These are phyloP conservation scores for Holothuria scabra DNA, from an alignment of 53 echinoderm and acorn worm species.

Conservation along the genomic window DNA sequence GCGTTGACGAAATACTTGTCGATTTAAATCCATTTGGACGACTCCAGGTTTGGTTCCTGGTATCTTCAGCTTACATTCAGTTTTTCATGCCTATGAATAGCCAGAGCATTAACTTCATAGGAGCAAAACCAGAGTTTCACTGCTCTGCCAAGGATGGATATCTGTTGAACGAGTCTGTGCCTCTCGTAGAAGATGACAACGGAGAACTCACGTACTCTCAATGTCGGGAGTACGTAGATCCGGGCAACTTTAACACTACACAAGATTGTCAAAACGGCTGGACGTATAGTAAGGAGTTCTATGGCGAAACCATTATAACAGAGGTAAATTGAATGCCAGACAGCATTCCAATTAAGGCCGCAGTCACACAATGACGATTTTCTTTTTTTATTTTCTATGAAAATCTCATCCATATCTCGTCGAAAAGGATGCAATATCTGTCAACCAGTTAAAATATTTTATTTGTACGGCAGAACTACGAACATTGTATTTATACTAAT, in stretches of 20 bases:
- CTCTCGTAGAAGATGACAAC: slow-evolving; percentile 8
- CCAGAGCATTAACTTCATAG: slow-evolving; percentile 72
- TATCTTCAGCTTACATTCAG: not conserved
- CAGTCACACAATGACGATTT: no score
- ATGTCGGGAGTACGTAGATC: slow-evolving; percentile 68
- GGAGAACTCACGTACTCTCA: slow-evolving; percentile 52
- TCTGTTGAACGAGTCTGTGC: slow-evolving; percentile 10
- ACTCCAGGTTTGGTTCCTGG: not conserved
- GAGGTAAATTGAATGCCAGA: slow-evolving; percentile 60
- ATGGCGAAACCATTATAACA: slow-evolving; percentile 79
- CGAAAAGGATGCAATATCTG: no score
- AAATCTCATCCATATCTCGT: no score
- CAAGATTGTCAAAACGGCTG: slow-evolving; percentile 73
- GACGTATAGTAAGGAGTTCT: slow-evolving; percentile 64
- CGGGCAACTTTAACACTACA: slow-evolving; percentile 56
- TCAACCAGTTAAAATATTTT: no score
- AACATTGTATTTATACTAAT: no score
- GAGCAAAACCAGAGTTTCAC: slow-evolving; percentile 73
- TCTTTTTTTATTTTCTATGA: no score
- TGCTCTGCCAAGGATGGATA: slow-evolving; percentile 49
- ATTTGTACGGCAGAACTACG: no score
- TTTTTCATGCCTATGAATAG: slow-evolving; percentile 34
- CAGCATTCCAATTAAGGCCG: no score
- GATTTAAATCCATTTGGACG: slow-evolving; percentile 17
- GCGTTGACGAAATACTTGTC: slow-evolving; percentile 7